Base-by-base conservation (phyloP, 2,797 vertebrate genomes). In the Malurus leucopterus region DNA sequence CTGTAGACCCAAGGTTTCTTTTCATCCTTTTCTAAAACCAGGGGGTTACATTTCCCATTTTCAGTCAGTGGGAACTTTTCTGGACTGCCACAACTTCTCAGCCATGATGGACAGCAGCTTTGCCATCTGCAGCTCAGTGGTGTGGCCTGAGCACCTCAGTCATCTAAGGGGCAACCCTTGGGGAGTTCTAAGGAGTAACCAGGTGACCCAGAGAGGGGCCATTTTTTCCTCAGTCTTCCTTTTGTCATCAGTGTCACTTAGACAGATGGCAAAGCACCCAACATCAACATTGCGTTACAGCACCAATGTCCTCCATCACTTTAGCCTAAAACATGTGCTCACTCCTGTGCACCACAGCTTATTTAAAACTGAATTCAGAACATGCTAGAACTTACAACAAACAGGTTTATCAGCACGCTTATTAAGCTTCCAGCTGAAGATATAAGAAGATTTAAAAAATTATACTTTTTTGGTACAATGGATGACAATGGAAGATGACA, bases 231-330 rank as follows among this genome's bases (percentile, higher is more conserved):
- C 27, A 38, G 10, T 32, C 23, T 38, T 67, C 19, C 15, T 59
- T 74, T 51, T 29, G 19, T 51, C 61, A 36, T 36, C 38, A 50
- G 21, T 17, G 30, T 55, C 30, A 26, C 15, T 44, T 22, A 22
- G 24, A 13, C 0, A 36, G 20, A 18, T 51, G 29, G n/a, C 44
- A 72, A 72, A 11, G 14, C 30, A 76, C 26, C 27, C 10, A 9
- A 10, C 18, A 26, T 30, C 1, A 51, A 9, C 0, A 0, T 50
- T 32, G 4, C 0, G 1, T 44, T 49, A 16, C 17, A 47, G 36
- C 40, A 80, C 2, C 30, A 34, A 34, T 11, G 24, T 73, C 44
- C n/a, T 64, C 67, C 29, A 7, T 12, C 15, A 34, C 17, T 81
- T 80, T 6, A 64, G 29, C n/a, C 15, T 59, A 51, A 81, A 88